A percentile compares a stretch with the other conserved stretches of the same genome.
Evolutionary conservation across 1,140 invertebrate species (phyloP).

Genomic region (Grapholita molesta): DNA sequence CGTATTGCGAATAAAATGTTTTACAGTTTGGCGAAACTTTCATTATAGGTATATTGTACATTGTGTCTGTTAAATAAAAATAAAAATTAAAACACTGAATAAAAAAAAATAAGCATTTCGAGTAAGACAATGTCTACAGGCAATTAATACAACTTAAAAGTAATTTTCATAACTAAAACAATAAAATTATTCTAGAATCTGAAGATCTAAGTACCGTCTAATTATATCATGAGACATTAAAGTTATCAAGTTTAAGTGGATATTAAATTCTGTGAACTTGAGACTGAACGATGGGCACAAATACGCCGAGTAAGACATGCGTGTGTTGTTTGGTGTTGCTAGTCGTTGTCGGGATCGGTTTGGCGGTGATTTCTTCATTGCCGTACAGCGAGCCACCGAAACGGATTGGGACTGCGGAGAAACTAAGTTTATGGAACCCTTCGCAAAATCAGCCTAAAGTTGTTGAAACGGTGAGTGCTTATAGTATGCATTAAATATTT

Average conservation of each 20-base stretch:
- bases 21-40: too few relatives aligned
- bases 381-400: slow-evolving; percentile 63
- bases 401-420: slow-evolving; percentile 42
- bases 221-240: background rate
- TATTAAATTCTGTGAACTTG: slow-evolving; percentile 13
- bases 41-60: too few relatives aligned
- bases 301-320: slow-evolving; percentile 78
- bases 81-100: background rate
- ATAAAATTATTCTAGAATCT: background rate
- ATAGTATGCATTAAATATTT: too few relatives aligned
- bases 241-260: slow-evolving; percentile 11
- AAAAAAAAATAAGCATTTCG: background rate
- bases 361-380: slow-evolving; percentile 78
- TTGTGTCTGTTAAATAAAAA: background rate
- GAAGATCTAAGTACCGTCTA: background rate
- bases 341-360: slow-evolving; percentile 74
- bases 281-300: slow-evolving; percentile 76
- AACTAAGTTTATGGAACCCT: slow-evolving; percentile 48
- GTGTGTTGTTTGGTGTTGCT: slow-evolving; percentile 74
- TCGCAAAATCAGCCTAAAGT: slow-evolving; percentile 26
- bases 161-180: background rate
- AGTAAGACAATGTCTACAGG: background rate
- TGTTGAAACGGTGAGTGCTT: slow-evolving; percentile 45
- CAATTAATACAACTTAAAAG: slow-evolving; percentile 8
- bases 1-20: too few relatives aligned